Conservation (phyloP, 1,140 invertebrate genomes). For the Aphaenogaster ashmeadi region DNA sequence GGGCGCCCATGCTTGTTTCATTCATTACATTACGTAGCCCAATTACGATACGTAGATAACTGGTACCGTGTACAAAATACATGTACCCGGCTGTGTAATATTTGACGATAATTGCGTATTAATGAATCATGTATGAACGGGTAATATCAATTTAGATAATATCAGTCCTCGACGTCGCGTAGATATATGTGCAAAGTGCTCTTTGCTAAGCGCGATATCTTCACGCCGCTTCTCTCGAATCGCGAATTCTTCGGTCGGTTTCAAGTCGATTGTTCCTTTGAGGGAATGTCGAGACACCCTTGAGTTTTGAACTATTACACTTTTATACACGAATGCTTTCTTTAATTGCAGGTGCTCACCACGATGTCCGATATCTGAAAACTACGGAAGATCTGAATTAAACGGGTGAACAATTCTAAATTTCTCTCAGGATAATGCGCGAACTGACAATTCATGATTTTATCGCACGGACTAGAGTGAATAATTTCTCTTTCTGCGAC, state of each 20-base stretch:
- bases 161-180: neutral
- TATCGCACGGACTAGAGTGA: neutral
- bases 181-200: neutral
- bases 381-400: neutral
- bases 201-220: neutral
- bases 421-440: constrained; percentile 32
- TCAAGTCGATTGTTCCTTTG: neutral
- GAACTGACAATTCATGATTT: constrained; percentile 23
- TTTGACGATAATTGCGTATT: neutral
- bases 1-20: neutral
- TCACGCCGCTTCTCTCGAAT: neutral
- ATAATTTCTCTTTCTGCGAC: neutral
- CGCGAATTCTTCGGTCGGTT: neutral
- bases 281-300: neutral
- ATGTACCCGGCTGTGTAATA: neutral
- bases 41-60: neutral
- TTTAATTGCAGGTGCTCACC: constrained; percentile 4
- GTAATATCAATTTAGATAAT: constrained; percentile 20
- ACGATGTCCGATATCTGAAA: neutral
- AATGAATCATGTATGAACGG: neutral
- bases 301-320: neutral
- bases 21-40: neutral
- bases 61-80: neutral
- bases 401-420: constrained; percentile 13
- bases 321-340: neutral